Evolutionary conservation across 2,797 vertebrate species (phyloP), one percentile per base, ranked within the genome.

Genomic region (Huso huso): DNA sequence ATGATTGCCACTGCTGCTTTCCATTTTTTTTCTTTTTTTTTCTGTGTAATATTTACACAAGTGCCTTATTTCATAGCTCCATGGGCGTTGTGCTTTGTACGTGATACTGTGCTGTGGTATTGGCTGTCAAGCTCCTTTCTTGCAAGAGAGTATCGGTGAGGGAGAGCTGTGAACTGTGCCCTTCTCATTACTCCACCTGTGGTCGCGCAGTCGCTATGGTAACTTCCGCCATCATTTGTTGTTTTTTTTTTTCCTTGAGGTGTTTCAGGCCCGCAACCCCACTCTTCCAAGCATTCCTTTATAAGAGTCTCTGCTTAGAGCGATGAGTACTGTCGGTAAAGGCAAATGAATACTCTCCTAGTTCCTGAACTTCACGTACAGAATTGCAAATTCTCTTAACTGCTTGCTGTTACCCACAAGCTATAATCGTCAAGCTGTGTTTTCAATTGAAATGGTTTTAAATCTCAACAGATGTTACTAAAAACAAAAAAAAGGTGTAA

Each of bases 41-140:
- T 76, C 83, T 81, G 76, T 78, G 74, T 83, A 81, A 77, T 82
- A 48, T 71, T 74, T 80, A 85, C 77, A 83, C 84, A 84, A 89
- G 90, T 91, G 90, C 90, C 90, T 91, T 89, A 87, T 64, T 64
- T 73, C 69, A 70, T 77, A 77, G 86, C 79, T 83, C 79, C 81
- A 76, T 79, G 83, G 87, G 85, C 85, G 84, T 82, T 77, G 75
- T 81, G 78, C 77, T 77, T 69, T 76, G 69, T 76, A 73, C 77
- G 68, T 64, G 72, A 10, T 2, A n/a, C 11, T 48, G 13, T 23
- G 48, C 18, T 37, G 18, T 37, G 15, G 11, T 48, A 15, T 59
- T 67, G 58, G 66, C 66, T 50, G 60, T 61, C 57, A 48, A 37
- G 52, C 52, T 10, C 52, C n/a, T 55, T 55, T 55, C 52, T 55